Base-by-base conservation (phyloP, 2,888 invertebrate species). In the Pyrgus malvae region DNA sequence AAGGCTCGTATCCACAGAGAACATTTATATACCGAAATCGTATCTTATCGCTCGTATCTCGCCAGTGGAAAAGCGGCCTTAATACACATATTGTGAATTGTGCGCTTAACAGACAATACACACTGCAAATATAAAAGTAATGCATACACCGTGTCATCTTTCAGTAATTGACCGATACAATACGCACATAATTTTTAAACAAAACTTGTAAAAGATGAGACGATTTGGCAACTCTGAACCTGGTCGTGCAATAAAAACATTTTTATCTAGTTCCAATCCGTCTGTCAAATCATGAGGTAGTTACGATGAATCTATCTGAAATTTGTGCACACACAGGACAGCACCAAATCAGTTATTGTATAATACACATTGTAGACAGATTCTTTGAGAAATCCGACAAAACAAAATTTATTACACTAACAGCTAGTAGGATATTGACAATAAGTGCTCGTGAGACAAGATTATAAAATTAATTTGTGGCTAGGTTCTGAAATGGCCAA, bases 211-310 rank as follows among this genome's bases (percentile, higher is more conserved):
- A 40, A 11, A 40, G 40, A 12, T 19, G 17, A 11, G 19, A 23
- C 7, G 14, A 38, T 27, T 50, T 56, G 56, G 60, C 62, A 57
- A 56, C 35, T 49, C 48, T 53, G 53, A 46, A 48, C 35, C 33
- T 46, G 61, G 57, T 61, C 58, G 57, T 59, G 56, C 46, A 41
- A 58, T 55, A 44, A 53, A 51, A 60, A 56, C 45, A 21, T 7
- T 46, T 48, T 25, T 48, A 48, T 56, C 60, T 57, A 64, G 68
- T 69, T 69, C 69, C 67, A 72, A 70, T 74, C 67, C 65, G 76
- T 83, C 85, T 83, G 85, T 83, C 84, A 80, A 81, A 80, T 78
- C 68, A 67, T 86, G 87, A 87, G 87, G 87, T 88, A 88, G 87
- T 77, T 68, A 63, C 70, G 78, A 80, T 77, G 73, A 14, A 21